These are phyloP conservation scores for Petrocephalus sullivani DNA, from an alignment of 2,797 vertebrate genomes.

Conservation along the genomic window DNA sequence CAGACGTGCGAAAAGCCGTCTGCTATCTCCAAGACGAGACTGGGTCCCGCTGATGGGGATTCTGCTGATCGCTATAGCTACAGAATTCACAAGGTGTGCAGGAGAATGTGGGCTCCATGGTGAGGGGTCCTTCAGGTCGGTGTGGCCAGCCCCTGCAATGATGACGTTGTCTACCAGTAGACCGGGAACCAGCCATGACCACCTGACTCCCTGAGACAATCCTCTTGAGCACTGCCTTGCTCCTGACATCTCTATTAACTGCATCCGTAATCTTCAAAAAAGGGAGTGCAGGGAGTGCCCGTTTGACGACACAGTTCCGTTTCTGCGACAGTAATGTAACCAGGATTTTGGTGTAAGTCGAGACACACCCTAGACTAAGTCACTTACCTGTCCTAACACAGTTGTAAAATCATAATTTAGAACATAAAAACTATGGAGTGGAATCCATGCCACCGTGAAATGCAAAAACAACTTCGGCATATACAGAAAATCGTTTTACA, in stretches of 20 bases:
- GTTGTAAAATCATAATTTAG: too few species aligned
- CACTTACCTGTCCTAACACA: too few species aligned
- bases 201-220: not conserved
- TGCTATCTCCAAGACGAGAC: conserved; percentile 23
- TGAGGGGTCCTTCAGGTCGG: not conserved
- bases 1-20: conserved; percentile 52
- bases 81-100: conserved; percentile 17
- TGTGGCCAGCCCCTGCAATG: not conserved
- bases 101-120: not conserved
- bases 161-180: not conserved
- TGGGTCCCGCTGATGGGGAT: too few species aligned
- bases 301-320: too few species aligned
- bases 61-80: not conserved
- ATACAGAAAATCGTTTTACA: too few species aligned
- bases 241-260: conserved; percentile 72
- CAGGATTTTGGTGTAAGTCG: too few species aligned
- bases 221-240: conserved; percentile 46
- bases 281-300: conserved; percentile 48
- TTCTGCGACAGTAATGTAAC: too few species aligned
- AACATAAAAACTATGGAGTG: too few species aligned
- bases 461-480: too few species aligned
- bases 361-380: too few species aligned
- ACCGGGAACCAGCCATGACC: not conserved
- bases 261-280: conserved; percentile 72
- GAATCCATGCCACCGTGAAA: too few species aligned